Evolutionary conservation across 2,113 vertebrate species (phyloP).

Genomic region (Himantopus leucocephalus): DNA sequence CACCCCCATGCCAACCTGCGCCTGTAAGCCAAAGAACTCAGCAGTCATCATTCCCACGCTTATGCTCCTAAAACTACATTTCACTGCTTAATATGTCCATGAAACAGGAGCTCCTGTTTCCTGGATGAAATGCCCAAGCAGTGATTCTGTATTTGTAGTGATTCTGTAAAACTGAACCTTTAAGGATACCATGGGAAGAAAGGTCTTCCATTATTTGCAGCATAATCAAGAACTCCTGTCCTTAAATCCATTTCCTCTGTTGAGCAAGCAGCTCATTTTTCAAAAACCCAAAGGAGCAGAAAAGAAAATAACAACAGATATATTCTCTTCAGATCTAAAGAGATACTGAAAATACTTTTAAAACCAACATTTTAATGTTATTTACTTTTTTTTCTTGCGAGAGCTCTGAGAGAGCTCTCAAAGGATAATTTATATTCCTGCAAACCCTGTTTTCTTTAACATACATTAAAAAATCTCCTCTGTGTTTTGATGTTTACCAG

Average conservation of each 20-base stretch:
- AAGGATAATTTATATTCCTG: not conserved
- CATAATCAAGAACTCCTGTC: not conserved
- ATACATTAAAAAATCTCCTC: not conserved
- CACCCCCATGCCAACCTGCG: not conserved
- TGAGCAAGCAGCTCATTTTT: not conserved
- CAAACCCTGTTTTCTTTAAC: not conserved
- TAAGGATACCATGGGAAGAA: not conserved
- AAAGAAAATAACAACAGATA: not conserved
- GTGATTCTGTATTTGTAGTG: not conserved
- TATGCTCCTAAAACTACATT: not conserved
- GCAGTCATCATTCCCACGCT: not conserved
- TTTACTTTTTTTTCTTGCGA: not conserved
- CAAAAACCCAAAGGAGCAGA: not conserved
- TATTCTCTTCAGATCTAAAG: not conserved
- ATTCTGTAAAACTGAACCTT: not conserved
- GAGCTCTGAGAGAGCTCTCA: not conserved
- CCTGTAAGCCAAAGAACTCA: not conserved
- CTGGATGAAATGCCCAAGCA: not conserved
- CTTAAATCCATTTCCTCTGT: not conserved
- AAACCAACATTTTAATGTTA: conserved; percentile 11
- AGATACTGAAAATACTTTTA: not conserved
- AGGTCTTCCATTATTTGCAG: not conserved
- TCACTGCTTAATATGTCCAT: rapidly evolving
- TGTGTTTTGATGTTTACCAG: not conserved
- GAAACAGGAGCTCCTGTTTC: not conserved